These are phyloP conservation scores for Antedon mediterranea DNA, from an alignment of 53 echinoderm and acorn worm genomes.

Conservation along the genomic window DNA sequence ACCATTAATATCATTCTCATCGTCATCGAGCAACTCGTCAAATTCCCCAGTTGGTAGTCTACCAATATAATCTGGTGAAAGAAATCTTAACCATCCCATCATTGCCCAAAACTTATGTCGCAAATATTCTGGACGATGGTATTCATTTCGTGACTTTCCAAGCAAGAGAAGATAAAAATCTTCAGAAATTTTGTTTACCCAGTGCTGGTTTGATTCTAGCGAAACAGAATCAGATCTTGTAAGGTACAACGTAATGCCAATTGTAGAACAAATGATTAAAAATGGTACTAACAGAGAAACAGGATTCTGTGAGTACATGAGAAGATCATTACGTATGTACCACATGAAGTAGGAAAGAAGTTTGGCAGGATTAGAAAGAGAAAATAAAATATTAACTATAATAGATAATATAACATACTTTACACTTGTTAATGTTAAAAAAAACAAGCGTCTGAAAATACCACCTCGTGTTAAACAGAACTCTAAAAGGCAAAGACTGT, in stretches of 20 bases:
- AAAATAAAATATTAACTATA: constrained; percentile 26
- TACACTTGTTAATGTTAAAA: constrained; percentile 45
- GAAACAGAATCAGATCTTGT: constrained; percentile 3
- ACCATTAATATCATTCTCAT: constrained; percentile 9
- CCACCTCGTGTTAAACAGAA: constrained; percentile 51
- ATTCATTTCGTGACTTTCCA: too few species aligned
- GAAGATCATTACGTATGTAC: constrained; percentile 48
- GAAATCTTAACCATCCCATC: too few species aligned
- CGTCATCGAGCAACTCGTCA: too few species aligned
- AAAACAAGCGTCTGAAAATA: constrained; percentile 57
- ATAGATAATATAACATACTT: constrained; percentile 58
- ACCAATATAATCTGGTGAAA: too few species aligned
- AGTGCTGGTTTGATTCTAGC: constrained; percentile 11
- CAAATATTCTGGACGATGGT: too few species aligned
- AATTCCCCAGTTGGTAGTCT: too few species aligned
- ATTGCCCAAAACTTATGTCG: too few species aligned
- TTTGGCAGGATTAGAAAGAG: constrained; percentile 37
- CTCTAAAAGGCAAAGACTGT: constrained; percentile 64
- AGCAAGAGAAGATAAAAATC: too few species aligned
- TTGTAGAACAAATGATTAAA: constrained; percentile 25
- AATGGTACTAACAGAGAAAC: constrained; percentile 32
- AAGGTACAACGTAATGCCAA: constrained; percentile 26
- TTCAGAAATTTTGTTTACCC: too few species aligned
- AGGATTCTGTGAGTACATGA: constrained; percentile 42
- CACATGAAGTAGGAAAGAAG: constrained; percentile 23